These are phyloP conservation scores for Erebia ligea DNA, from an alignment of 2,888 invertebrate genomes.

Conservation along the genomic window DNA sequence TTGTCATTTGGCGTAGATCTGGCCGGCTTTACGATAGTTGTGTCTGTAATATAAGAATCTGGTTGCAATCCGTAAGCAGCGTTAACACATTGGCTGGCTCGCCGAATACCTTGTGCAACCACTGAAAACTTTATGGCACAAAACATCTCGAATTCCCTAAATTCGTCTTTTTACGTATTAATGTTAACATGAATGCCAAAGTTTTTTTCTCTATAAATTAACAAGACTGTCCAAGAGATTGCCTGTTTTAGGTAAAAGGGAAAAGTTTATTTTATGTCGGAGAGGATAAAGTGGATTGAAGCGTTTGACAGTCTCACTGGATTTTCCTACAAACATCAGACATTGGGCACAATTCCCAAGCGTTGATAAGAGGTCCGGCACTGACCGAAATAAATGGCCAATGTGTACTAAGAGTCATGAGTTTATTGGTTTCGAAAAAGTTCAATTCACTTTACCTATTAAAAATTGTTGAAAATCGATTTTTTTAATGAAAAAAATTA, in stretches of 20 bases:
- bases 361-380: no score
- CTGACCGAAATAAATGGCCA: no score
- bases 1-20: no score
- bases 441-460: constrained; percentile 1
- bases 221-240: constrained; percentile 5
- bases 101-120: no score
- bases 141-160: neutral
- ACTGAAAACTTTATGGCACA: no score
- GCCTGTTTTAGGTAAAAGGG: constrained; percentile 5
- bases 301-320: no score
- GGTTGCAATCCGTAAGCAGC: no score
- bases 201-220: constrained; percentile 5
- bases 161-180: neutral
- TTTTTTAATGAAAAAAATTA: neutral
- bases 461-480: neutral
- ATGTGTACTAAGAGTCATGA: neutral
- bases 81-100: no score
- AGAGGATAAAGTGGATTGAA: neutral
- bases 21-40: no score
- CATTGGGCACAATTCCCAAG: no score
- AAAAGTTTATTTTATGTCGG: neutral
- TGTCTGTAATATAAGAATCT: no score
- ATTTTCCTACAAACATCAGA: no score
- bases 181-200: neutral
- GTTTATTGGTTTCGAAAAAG: neutral